Evolutionary conservation across 2,797 vertebrate species (phyloP), one percentile per base, ranked within the genome.

Genomic region (Aplochiton taeniatus): DNA sequence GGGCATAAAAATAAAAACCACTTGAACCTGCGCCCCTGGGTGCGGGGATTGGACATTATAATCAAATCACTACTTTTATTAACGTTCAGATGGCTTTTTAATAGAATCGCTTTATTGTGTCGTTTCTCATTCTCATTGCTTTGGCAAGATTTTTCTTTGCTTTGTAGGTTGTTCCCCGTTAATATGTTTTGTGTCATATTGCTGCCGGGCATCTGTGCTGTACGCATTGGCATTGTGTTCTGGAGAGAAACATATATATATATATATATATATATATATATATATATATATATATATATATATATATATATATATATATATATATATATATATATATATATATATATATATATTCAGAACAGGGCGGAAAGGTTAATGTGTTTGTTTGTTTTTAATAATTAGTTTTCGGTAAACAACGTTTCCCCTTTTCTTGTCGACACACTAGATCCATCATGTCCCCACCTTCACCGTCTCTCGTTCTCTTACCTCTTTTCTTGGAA

Each of bases 41-140:
- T 80, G 31, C 76, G 70, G 64, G 61, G 71, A 60, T 58, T 68
- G 80, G 77, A 83, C 69, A 65, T 70, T 77, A 83, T 87, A 87
- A 82, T 91, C 87, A 90, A 90, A 90, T 88, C 87, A 90, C 90
- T 89, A 88, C 87, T 90, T 89, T 90, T 92, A 91, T 91, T 90
- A 90, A 92, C 83, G 86, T 85, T 91, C 89, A 89, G 88, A 89
- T 91, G 88, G 85, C 69, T 90, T 92, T 92, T 92, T 92, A 91
- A 92, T 92, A 90, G 89, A 92, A 90, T 86, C 80, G 41, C 81
- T 92, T 90, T 88, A 91, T 90, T 89, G 86, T 84, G 87, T 91
- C 79, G 75, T 88, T 89, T 83, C 85, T 90, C 88, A 87, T 88
- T 86, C 82, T 85, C 75, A 41, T 65, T 82, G 75, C 75, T 72